Conservation (phyloP, 1,140 invertebrate genomes). For the Monochamus saltuarius region DNA sequence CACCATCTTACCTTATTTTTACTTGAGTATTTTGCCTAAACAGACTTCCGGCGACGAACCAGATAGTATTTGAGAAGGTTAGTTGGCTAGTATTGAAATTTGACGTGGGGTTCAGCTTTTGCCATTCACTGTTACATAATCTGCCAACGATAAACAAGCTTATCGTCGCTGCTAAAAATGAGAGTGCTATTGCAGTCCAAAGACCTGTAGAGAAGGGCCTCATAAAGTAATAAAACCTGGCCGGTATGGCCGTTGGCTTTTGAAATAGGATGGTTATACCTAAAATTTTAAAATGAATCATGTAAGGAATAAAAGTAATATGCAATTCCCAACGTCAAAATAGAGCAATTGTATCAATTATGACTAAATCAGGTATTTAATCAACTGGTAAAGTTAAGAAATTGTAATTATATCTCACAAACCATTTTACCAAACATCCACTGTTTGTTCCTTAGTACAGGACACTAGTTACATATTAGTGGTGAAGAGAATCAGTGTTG, state of each 20-base stretch:
- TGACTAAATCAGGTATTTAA: not conserved
- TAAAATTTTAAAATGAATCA: slow-evolving; percentile 23
- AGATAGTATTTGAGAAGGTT: slow-evolving; percentile 61
- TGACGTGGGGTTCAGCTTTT: slow-evolving; percentile 58
- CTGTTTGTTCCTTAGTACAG: too few species aligned
- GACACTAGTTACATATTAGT: too few species aligned
- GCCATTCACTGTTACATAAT: slow-evolving; percentile 72
- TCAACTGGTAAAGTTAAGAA: not conserved
- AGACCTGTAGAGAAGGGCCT: slow-evolving; percentile 76
- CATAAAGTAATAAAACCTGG: slow-evolving; percentile 76
- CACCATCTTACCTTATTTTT: slow-evolving; percentile 60
- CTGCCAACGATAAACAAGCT: slow-evolving; percentile 71
- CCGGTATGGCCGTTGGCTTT: slow-evolving; percentile 67
- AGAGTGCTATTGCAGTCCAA: slow-evolving; percentile 74
- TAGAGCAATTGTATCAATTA: not conserved
- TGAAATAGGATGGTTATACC: slow-evolving; percentile 76
- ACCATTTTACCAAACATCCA: too few species aligned
- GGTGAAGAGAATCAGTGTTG: too few species aligned
- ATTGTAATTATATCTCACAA: not conserved
- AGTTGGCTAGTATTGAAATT: slow-evolving; percentile 67
- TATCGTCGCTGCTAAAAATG: slow-evolving; percentile 75
- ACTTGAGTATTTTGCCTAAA: slow-evolving; percentile 86
- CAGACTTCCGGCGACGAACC: slow-evolving; percentile 61
- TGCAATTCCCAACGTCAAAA: not conserved
- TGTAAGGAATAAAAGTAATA: not conserved